Conservation (phyloP, 1,140 invertebrate species). For the Arctopsyche grandis region DNA sequence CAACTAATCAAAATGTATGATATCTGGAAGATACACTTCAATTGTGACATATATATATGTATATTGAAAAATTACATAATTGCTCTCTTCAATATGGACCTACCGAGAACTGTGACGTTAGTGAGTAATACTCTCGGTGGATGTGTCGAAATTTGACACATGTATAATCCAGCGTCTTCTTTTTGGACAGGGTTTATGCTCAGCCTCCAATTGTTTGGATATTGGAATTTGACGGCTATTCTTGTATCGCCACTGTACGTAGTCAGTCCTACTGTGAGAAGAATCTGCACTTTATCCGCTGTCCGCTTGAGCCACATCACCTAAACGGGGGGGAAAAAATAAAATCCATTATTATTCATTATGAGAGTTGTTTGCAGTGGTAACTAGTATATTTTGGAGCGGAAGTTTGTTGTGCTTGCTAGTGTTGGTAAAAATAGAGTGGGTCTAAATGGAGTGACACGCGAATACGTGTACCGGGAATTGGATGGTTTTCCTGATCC, state of each 20-base stretch:
- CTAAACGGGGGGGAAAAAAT: constrained; percentile 62
- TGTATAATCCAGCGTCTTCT: constrained; percentile 81
- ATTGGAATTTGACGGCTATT: constrained; percentile 78
- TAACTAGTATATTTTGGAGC: too few relatives aligned
- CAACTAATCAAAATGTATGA: too few relatives aligned
- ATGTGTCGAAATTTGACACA: constrained; percentile 88
- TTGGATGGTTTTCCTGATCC: too few relatives aligned
- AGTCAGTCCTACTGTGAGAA: constrained; percentile 79
- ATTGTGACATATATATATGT: too few relatives aligned
- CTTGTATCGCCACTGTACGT: constrained; percentile 78
- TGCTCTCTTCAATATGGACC: constrained; percentile 19
- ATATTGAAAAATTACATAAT: too few relatives aligned
- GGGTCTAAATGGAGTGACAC: too few relatives aligned
- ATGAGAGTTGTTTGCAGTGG: too few relatives aligned
- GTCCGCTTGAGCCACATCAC: constrained; percentile 82
- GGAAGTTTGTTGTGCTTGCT: too few relatives aligned
- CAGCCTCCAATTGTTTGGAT: constrained; percentile 86
- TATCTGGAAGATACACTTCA: too few relatives aligned
- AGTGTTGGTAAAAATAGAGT: too few relatives aligned
- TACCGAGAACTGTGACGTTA: constrained; percentile 72
- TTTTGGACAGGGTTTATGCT: constrained; percentile 79
- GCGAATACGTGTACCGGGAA: too few relatives aligned
- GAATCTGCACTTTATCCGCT: constrained; percentile 73
- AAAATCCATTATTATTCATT: background rate
- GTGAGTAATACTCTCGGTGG: constrained; percentile 76